These are phyloP conservation scores for Ceratotherium simum DNA, from an alignment of 2,113 vertebrate genomes.

Conservation along the genomic window DNA sequence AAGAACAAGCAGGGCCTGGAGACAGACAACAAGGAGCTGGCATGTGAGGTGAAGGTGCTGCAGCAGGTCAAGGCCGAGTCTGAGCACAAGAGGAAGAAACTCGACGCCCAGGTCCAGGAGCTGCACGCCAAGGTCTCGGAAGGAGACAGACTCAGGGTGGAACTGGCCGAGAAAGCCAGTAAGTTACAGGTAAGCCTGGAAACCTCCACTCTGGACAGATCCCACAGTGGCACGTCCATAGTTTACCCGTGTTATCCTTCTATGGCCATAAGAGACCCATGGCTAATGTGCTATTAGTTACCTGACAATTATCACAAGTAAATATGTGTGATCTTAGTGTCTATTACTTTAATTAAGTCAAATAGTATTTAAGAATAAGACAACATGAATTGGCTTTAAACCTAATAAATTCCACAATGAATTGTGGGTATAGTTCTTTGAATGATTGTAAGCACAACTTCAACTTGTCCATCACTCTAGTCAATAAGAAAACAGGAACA, in stretches of 20 bases:
- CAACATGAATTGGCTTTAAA: neutral
- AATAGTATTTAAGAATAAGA: neutral
- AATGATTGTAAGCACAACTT: neutral
- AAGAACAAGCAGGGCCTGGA: slow-evolving; percentile 98
- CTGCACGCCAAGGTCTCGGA: slow-evolving; percentile 91
- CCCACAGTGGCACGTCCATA: accelerated
- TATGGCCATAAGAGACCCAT: neutral
- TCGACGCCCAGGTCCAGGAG: slow-evolving; percentile 95
- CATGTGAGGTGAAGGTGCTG: slow-evolving; percentile 94
- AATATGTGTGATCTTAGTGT: neutral
- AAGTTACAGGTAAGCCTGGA: slow-evolving; percentile 93
- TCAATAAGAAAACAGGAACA: neutral
- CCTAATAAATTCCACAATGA: neutral
- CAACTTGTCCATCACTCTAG: neutral
- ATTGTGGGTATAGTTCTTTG: neutral
- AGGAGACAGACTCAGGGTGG: slow-evolving; percentile 91
- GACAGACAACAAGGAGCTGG: slow-evolving; percentile 96
- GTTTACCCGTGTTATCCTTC: neutral
- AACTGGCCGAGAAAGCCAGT: slow-evolving; percentile 92
- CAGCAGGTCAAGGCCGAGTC: slow-evolving; percentile 96
- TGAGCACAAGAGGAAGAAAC: slow-evolving; percentile 97
- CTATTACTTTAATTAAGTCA: neutral
- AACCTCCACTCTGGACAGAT: accelerated
- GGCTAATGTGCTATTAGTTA: accelerated
- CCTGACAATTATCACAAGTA: neutral